Percentiles rank a stretch among this genome's conserved stretches.
These are phyloP conservation scores for Ranitomeya imitator DNA, from an alignment of 2,113 vertebrate genomes.

Conservation along the genomic window DNA sequence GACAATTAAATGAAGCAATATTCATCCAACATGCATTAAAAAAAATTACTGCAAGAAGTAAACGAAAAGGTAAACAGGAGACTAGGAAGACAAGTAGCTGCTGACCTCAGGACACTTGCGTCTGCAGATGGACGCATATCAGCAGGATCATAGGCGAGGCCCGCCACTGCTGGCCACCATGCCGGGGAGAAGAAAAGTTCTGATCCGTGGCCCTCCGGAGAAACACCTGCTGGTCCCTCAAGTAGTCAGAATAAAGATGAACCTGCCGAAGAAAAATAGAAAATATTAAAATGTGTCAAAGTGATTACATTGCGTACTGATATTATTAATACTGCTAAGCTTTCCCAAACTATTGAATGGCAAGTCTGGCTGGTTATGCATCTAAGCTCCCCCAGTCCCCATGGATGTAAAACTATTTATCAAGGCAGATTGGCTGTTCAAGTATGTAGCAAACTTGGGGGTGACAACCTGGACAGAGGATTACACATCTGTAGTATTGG, in stretches of 20 bases:
- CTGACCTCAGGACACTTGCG: constrained; percentile 51
- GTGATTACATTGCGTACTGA: neutral
- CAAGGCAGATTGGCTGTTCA: too few species aligned
- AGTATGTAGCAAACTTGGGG: too few species aligned
- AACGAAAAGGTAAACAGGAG: neutral
- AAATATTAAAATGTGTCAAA: neutral
- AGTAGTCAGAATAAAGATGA: neutral
- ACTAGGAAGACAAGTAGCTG: neutral
- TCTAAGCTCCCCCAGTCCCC: too few species aligned
- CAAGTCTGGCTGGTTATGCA: too few species aligned
- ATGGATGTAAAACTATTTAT: too few species aligned
- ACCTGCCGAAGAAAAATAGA: neutral
- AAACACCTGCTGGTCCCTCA: neutral
- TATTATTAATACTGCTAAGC: neutral
- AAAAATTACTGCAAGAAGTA: neutral
- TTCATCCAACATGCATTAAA: neutral
- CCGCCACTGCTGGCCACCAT: constrained; percentile 39
- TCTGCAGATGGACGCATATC: constrained; percentile 56
- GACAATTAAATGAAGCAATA: too few species aligned
- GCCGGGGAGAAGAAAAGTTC: neutral
- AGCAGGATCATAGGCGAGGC: constrained; percentile 40
- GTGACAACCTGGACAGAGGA: too few species aligned
- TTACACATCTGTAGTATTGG: neutral
- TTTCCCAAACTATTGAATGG: neutral
- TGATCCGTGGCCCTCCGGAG: neutral